Conservation (phyloP, 2,113 vertebrate genomes). For the Hydrochoerus hydrochaeris region DNA sequence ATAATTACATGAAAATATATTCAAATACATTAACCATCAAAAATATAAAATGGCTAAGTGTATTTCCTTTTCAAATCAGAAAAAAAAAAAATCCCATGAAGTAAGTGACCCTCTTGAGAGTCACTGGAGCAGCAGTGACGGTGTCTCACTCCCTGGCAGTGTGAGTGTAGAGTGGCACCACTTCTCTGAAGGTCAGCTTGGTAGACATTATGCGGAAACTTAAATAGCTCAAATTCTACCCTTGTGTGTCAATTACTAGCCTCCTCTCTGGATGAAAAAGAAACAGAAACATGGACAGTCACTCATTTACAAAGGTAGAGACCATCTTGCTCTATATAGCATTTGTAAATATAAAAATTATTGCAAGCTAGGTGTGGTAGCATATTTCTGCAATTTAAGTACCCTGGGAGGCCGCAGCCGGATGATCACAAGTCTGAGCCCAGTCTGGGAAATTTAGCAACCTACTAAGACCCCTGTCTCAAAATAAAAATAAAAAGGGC, state of each 20-base stretch:
- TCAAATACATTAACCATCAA: not conserved
- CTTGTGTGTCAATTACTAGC: not conserved
- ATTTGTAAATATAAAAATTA: not conserved
- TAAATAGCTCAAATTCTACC: not conserved
- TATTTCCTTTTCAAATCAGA: not conserved
- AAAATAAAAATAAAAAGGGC: not conserved
- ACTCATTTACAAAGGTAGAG: not conserved
- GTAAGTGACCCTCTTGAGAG: not conserved
- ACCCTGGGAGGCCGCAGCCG: not conserved
- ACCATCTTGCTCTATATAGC: not conserved
- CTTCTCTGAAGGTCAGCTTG: not conserved
- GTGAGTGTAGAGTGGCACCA: not conserved
- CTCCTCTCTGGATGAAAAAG: not conserved
- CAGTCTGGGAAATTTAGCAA: not conserved
- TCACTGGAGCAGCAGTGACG: not conserved
- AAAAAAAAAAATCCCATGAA: not conserved
- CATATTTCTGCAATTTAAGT: not conserved
- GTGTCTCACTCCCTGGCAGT: too few relatives aligned
- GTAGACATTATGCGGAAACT: not conserved
- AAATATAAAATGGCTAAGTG: not conserved
- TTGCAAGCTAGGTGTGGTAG: not conserved
- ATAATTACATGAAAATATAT: conserved; percentile 24
- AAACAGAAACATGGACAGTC: not conserved
- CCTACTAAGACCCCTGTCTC: not conserved
- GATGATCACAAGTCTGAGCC: not conserved